Evolutionary conservation across 1,140 invertebrate species (phyloP), one percentile per base, ranked within the genome.

Genomic region (Tribolium castaneum): DNA sequence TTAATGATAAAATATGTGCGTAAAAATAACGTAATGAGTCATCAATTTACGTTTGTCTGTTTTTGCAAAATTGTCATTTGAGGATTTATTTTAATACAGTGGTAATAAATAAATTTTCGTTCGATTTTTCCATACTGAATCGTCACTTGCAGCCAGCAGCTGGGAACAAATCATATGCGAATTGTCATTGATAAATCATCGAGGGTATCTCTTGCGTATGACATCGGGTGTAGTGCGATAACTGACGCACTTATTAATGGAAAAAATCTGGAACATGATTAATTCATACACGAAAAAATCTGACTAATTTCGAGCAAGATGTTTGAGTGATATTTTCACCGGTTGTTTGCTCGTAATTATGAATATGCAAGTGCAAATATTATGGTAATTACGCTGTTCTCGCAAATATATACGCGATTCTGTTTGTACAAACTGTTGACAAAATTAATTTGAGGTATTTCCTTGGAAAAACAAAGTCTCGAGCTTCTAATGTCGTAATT

Each of bases 341-440:
- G 54, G 13, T 25, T 59, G 54, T 59, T 59, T 59, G 54, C 22
- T 10, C 54, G n/a, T 59, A 59, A 59, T 59, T 59, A 59, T 59
- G 54, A 59, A 59, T 59, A 59, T 59, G 54, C 54, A 59, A 59
- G 54, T 25, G 54, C 54, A 59, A 59, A 59, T 59, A 59, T 59
- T 59, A 59, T 59, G 54, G 54, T 59, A 59, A 59, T 59, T 59
- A 59, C 22, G 16, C 9, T 59, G 16, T 59, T 10, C 19, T 19
- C 22, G 12, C 54, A 59, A 30, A 59, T 22, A 45, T 45, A 45
- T 59, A 25, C 54, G 22, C 54, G 54, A 59, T 59, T 59, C 22
- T 59, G 54, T 59, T 59, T 59, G 19, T 52, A 14, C 16, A 59
- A 45, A 45, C 9, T 30, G 54, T 30, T 22, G 54, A 22, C 19